Conservation (phyloP, 2,113 vertebrate genomes). For the Rallus limicola region DNA sequence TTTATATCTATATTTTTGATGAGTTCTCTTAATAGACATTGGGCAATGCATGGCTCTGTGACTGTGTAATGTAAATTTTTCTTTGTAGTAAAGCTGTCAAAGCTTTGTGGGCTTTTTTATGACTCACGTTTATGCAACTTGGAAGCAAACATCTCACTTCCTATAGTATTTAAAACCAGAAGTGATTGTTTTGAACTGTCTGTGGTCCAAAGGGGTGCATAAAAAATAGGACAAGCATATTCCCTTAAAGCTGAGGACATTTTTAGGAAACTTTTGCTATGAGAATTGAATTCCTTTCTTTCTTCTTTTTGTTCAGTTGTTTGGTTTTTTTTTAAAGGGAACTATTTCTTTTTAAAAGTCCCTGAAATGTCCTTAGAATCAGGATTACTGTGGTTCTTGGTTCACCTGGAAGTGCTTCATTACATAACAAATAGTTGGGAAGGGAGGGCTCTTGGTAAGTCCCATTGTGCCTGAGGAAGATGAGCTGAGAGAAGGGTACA, state of each 20-base stretch:
- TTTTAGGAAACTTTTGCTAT: neutral
- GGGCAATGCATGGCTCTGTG: conserved; percentile 43
- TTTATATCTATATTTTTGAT: conserved; percentile 76
- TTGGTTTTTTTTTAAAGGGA: too few relatives aligned
- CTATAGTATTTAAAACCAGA: neutral
- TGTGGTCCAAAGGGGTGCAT: neutral
- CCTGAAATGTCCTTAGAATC: neutral
- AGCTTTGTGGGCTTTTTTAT: conserved; percentile 38
- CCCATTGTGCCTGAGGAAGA: neutral
- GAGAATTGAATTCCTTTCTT: neutral
- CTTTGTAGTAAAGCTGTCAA: conserved; percentile 68
- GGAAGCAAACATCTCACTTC: conserved; percentile 32
- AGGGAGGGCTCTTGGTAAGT: neutral
- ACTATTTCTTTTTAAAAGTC: neutral
- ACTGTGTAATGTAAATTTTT: conserved; percentile 64
- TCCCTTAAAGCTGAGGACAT: neutral
- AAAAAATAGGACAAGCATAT: neutral
- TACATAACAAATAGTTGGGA: rapidly evolving
- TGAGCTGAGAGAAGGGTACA: neutral
- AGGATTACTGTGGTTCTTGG: neutral
- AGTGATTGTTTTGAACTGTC: neutral
- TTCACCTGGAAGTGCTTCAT: neutral
- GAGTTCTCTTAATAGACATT: conserved; percentile 57
- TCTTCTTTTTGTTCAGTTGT: too few relatives aligned
- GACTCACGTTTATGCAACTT: conserved; percentile 36